A percentile compares a stretch with the other conserved stretches of the same genome.
Evolutionary conservation across 2,797 vertebrate genomes (phyloP).

Genomic region (Coracias cyanogaster): DNA sequence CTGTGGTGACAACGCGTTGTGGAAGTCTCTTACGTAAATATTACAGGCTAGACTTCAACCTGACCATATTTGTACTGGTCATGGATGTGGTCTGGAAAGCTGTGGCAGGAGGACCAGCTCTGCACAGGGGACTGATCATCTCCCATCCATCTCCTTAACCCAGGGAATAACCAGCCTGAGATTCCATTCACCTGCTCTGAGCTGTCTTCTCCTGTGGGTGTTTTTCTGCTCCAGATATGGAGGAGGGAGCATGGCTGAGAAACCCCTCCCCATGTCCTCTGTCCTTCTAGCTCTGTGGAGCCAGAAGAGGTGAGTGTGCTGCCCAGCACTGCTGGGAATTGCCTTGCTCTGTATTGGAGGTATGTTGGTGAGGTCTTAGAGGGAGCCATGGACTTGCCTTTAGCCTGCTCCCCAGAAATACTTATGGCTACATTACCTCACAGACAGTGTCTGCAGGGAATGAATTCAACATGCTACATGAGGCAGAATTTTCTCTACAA

Average conservation of each 20-base stretch:
- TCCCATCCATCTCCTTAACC: not conserved
- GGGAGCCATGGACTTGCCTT: not conserved
- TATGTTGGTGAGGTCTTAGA: not conserved
- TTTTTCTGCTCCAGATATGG: fast-evolving
- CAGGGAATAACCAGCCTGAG: not conserved
- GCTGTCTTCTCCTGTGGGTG: not conserved
- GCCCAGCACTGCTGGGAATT: not conserved
- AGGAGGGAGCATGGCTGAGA: not conserved
- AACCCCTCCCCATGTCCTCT: not conserved
- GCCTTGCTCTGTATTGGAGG: not conserved
- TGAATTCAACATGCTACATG: not conserved
- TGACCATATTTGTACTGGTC: not conserved
- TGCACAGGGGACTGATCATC: not conserved
- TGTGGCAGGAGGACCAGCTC: not conserved
- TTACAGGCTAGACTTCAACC: not conserved
- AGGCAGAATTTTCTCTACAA: not conserved
- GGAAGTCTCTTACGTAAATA: not conserved
- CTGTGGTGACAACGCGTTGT: not conserved
- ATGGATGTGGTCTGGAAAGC: not conserved
- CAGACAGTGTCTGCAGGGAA: not conserved
- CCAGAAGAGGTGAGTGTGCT: not conserved
- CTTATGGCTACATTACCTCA: not conserved
- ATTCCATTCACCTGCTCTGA: not conserved
- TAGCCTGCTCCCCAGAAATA: not conserved
- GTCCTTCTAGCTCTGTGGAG: not conserved